Conservation (phyloP, 2,888 invertebrate genomes). For the Andrena fulva region DNA sequence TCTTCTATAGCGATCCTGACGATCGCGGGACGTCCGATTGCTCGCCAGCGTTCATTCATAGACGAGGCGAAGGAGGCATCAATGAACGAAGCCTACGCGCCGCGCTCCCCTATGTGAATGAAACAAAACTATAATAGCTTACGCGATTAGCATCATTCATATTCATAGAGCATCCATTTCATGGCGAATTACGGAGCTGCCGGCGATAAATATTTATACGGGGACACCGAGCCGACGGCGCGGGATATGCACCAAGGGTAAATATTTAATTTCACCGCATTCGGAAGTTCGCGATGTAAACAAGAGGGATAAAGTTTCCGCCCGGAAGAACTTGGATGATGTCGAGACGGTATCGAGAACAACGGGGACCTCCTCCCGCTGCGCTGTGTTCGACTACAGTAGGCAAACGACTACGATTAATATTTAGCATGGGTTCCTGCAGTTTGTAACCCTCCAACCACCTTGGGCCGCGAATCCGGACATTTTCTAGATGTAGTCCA, state of each 20-base stretch:
- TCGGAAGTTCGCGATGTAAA: slow-evolving; percentile 21
- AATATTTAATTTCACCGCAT: slow-evolving; percentile 37
- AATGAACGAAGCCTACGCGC: slow-evolving; percentile 25
- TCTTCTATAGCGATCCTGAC: background rate
- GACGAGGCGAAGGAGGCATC: background rate
- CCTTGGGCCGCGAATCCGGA: no score
- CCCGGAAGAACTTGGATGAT: background rate
- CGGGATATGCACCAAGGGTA: slow-evolving; percentile 20
- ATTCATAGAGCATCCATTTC: slow-evolving; percentile 49
- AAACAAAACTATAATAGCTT: slow-evolving; percentile 20
- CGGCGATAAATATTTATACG: slow-evolving; percentile 46
- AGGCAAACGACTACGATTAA: background rate
- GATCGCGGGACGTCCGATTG: background rate
- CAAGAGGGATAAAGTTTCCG: background rate
- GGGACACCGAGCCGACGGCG: background rate
- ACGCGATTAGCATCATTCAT: slow-evolving; percentile 52
- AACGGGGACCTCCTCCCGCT: background rate
- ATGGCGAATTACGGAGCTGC: slow-evolving; percentile 38
- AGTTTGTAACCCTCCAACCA: no score
- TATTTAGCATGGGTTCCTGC: background rate
- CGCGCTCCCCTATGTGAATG: slow-evolving; percentile 14
- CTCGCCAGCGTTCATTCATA: background rate
- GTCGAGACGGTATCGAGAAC: slow-evolving; percentile 14
- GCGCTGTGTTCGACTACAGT: background rate
- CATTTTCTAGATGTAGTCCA: no score